Percentiles rank a stretch among this genome's conserved stretches.
Conservation (phyloP, 2,113 vertebrate species). For the Hucho hucho region DNA sequence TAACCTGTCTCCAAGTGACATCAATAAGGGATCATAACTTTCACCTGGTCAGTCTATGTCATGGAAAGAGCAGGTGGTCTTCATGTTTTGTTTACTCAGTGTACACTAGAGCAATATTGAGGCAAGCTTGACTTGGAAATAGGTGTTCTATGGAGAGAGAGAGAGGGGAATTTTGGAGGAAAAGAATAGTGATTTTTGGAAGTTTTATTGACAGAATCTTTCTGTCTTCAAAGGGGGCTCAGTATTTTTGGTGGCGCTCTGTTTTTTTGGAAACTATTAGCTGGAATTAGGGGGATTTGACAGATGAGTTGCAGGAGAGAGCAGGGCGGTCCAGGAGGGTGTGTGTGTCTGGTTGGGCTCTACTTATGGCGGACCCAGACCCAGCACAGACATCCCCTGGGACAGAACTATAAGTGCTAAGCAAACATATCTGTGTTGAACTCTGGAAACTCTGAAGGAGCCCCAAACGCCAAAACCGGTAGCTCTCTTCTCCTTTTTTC, state of each 20-base stretch:
- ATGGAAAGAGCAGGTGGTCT: no score
- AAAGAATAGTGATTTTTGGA: neutral
- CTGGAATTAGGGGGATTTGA: slow-evolving; percentile 56
- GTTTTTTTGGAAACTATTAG: slow-evolving; percentile 62
- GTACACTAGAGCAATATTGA: slow-evolving; percentile 58
- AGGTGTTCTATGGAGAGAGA: slow-evolving; percentile 22
- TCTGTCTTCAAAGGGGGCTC: neutral
- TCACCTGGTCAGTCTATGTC: no score
- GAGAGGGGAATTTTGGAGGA: slow-evolving; percentile 5
- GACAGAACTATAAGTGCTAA: slow-evolving; percentile 28
- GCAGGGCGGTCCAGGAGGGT: slow-evolving; percentile 41
- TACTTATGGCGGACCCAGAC: slow-evolving; percentile 25
- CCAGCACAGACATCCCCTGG: slow-evolving; percentile 24
- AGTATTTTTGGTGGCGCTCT: slow-evolving; percentile 14
- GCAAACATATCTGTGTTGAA: slow-evolving; percentile 35
- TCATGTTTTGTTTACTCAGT: slow-evolving; percentile 55
- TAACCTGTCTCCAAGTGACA: no score
- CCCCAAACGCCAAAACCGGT: slow-evolving; percentile 29
- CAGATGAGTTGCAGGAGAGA: slow-evolving; percentile 55
- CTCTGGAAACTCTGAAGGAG: slow-evolving; percentile 50
- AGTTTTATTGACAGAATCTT: neutral
- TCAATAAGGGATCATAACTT: no score
- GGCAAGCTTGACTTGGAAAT: slow-evolving; percentile 18
- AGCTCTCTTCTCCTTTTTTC: neutral
- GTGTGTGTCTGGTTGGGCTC: slow-evolving; percentile 20